Evolutionary conservation across 2,113 vertebrate species (phyloP).

Genomic region (Petrocephalus zakoni): DNA sequence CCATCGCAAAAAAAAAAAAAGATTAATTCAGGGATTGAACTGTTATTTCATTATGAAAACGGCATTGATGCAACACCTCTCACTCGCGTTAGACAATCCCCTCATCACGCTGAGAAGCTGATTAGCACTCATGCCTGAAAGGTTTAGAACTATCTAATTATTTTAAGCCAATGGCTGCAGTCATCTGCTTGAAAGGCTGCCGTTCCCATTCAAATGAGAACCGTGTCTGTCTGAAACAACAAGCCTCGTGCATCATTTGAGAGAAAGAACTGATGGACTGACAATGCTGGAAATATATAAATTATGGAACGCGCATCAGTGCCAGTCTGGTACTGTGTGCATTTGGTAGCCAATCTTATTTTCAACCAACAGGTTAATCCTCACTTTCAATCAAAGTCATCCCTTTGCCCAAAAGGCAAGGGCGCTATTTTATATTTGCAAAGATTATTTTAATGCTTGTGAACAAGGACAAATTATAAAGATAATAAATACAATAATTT

Average conservation of each 20-base stretch:
- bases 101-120: background rate
- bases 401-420: background rate
- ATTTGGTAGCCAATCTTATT: background rate
- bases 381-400: background rate
- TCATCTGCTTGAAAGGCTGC: background rate
- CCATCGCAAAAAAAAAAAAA: background rate
- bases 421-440: background rate
- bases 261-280: background rate
- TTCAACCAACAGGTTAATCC: background rate
- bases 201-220: background rate
- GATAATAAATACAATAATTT: background rate
- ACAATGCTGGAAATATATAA: background rate
- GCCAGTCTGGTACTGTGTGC: background rate
- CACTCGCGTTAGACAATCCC: background rate
- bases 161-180: background rate
- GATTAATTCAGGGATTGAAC: background rate
- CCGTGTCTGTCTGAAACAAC: background rate
- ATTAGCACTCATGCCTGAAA: background rate
- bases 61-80: background rate
- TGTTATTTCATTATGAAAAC: background rate
- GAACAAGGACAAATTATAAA: background rate
- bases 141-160: slow-evolving; percentile 8
- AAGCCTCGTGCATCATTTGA: background rate
- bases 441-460: background rate
- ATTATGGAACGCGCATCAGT: background rate